A percentile compares a stretch with the other conserved stretches of the same genome.
These are phyloP conservation scores for Acromyrmex charruanus DNA, from an alignment of 1,140 invertebrate genomes.

Conservation along the genomic window DNA sequence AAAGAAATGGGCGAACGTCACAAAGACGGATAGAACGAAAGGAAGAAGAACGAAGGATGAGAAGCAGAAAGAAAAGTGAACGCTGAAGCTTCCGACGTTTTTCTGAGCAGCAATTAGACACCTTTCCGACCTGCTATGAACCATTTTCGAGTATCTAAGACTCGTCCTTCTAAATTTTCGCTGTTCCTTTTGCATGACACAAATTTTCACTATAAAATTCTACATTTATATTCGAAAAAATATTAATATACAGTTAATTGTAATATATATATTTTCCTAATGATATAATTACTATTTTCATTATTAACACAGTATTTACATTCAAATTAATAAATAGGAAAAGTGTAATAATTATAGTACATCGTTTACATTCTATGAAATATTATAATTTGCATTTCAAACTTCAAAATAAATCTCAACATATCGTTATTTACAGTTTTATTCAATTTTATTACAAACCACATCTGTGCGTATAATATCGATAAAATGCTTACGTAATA, in stretches of 20 bases:
- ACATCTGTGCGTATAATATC: not conserved
- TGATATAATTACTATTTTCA: not conserved
- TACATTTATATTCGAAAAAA: not conserved
- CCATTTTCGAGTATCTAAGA: conserved; percentile 27
- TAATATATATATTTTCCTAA: not conserved
- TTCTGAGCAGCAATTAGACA: conserved; percentile 63
- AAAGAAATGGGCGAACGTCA: conserved; percentile 32
- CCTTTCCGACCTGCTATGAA: conserved; percentile 38
- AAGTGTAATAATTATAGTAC: not conserved
- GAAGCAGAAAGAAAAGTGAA: conserved; percentile 30
- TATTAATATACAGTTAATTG: not conserved
- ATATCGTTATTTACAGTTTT: not conserved
- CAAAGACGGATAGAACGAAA: conserved; percentile 51
- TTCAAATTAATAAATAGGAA: too few relatives aligned
- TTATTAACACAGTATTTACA: not conserved
- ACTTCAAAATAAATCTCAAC: not conserved
- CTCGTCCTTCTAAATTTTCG: conserved; percentile 16
- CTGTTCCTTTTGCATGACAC: not conserved
- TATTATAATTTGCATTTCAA: conserved; percentile 1
- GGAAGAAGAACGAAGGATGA: conserved; percentile 9
- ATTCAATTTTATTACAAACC: not conserved
- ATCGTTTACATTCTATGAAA: not conserved
- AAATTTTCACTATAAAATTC: not conserved
- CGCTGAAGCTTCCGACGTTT: conserved; percentile 51
- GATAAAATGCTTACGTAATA: conserved; percentile 1